A percentile compares a stretch with the other conserved stretches of the same genome.
phyloP scores from a whole-genome alignment of 2,797 vertebrate species.

The Martes flavigula region DNA sequence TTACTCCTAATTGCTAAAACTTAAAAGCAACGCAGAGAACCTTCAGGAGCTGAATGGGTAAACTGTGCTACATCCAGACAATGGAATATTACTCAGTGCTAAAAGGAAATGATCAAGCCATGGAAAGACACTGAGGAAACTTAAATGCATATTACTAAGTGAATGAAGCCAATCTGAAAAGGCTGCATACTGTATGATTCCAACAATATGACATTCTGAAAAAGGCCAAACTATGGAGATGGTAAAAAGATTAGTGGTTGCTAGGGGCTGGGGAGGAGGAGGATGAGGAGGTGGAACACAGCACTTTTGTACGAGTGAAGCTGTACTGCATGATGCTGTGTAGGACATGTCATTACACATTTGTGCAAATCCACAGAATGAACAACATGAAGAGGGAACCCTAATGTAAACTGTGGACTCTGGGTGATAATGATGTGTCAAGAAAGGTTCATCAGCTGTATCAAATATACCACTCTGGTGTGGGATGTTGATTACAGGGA shows the following conservation, averaged over 20 bases:
- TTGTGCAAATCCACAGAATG: neutral
- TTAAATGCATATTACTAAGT: neutral
- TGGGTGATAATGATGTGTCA: neutral
- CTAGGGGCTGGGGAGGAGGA: neutral
- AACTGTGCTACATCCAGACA: neutral
- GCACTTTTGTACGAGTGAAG: neutral
- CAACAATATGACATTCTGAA: neutral
- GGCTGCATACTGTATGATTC: neutral
- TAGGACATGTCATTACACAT: neutral
- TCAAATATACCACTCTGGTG: neutral
- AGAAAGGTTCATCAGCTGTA: neutral
- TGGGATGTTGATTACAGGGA: neutral
- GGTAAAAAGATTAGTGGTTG: neutral
- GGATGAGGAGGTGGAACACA: neutral
- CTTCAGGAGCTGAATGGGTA: neutral
- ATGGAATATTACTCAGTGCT: neutral
- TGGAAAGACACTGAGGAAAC: neutral
- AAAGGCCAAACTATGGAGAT: neutral
- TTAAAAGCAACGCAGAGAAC: neutral
- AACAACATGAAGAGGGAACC: neutral
- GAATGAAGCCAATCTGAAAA: slow-evolving; percentile 42
- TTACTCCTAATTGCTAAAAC: slow-evolving; percentile 27
- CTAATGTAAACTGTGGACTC: neutral
- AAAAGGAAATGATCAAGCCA: slow-evolving; percentile 20
- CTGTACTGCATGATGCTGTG: neutral